Percentiles rank a stretch among this genome's conserved stretches.
Conservation (phyloP, 1,140 invertebrate genomes). For the Amyelois transitella region DNA sequence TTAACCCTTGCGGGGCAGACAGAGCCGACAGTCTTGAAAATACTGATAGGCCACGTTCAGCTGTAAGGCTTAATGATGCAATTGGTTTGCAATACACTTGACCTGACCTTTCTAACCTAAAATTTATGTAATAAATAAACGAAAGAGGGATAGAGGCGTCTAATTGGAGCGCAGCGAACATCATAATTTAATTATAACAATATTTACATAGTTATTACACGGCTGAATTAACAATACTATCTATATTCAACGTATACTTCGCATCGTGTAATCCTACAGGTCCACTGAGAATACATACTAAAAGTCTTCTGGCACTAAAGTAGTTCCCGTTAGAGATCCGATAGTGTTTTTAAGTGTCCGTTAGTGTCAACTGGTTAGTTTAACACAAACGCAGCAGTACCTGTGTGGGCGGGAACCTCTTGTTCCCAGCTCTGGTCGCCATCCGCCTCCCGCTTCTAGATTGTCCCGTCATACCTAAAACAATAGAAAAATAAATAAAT, state of each 20-base stretch:
- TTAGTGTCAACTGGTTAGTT: constrained; percentile 2
- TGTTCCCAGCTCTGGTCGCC: constrained; percentile 20
- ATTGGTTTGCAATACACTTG: no score
- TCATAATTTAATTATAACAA: background rate
- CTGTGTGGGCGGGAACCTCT: background rate
- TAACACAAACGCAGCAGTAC: background rate
- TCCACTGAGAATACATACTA: constrained; percentile 27
- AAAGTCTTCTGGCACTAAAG: constrained; percentile 31
- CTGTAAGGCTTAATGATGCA: no score
- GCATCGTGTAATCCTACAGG: no score
- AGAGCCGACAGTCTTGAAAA: no score
- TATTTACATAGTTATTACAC: background rate
- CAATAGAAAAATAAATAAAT: constrained; percentile 27
- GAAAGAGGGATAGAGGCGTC: no score
- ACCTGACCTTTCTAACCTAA: no score
- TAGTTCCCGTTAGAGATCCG: background rate
- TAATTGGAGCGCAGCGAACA: background rate
- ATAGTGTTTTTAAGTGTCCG: background rate
- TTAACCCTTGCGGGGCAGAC: no score
- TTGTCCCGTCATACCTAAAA: constrained; percentile 43
- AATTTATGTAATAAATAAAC: no score
- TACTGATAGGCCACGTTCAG: no score
- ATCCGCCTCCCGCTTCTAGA: constrained; percentile 38
- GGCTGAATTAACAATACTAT: background rate
- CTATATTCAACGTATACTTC: background rate